These are phyloP conservation scores for Aleiodes sp. DNA, from an alignment of 1,140 invertebrate genomes.

Conservation along the genomic window DNA sequence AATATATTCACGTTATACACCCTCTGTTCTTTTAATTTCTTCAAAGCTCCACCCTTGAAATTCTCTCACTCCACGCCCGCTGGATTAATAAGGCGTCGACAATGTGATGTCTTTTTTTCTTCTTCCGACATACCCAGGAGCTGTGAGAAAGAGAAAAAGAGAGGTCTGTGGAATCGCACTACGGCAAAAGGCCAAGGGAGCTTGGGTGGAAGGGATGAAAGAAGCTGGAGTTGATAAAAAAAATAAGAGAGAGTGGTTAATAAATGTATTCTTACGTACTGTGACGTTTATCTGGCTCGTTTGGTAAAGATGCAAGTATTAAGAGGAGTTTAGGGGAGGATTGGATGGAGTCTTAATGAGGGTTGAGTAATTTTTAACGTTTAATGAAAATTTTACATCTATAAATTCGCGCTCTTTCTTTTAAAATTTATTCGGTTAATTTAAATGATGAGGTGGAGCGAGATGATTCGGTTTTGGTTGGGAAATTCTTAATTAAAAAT, in stretches of 20 bases:
- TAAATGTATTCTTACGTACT: constrained; percentile 5
- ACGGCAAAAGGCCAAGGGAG: not conserved
- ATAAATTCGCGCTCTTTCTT: too few relatives aligned
- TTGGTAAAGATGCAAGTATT: constrained; percentile 1
- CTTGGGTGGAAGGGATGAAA: not conserved
- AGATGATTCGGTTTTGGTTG: too few relatives aligned
- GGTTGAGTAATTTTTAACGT: constrained; percentile 57
- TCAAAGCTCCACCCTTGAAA: constrained; percentile 53
- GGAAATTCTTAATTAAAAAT: too few relatives aligned
- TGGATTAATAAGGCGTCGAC: constrained; percentile 66
- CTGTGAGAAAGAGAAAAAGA: constrained; percentile 46
- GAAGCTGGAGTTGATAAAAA: not conserved
- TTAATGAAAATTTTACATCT: not conserved
- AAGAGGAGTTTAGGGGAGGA: not conserved
- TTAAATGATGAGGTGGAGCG: too few relatives aligned
- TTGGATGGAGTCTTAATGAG: constrained; percentile 51
- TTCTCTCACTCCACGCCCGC: constrained; percentile 34
- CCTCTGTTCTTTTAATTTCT: constrained; percentile 67
- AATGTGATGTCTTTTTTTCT: constrained; percentile 62
- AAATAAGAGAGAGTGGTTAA: not conserved
- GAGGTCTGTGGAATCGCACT: too few relatives aligned
- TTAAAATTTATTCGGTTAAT: too few relatives aligned
- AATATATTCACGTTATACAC: constrained; percentile 65
- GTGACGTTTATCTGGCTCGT: not conserved
- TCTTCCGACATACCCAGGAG: constrained; percentile 3